Percentiles rank a stretch among this genome's conserved stretches.
These are phyloP conservation scores for Tetropium fuscum DNA, from an alignment of 2,888 invertebrate species.

Conservation along the genomic window DNA sequence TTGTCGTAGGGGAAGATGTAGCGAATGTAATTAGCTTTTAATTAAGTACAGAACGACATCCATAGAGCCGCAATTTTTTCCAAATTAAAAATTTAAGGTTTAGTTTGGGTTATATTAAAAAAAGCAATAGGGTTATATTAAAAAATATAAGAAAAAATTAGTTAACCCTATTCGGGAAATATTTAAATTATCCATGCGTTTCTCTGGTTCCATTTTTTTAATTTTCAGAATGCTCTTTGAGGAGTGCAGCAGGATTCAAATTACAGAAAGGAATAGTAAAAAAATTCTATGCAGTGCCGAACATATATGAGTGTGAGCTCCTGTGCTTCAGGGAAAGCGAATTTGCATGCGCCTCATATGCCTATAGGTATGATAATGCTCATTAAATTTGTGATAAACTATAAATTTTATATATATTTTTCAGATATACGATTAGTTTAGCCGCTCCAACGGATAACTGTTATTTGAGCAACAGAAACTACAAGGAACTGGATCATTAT, in stretches of 20 bases:
- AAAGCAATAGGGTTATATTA: too few species aligned
- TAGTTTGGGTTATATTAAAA: too few species aligned
- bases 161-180: too few species aligned
- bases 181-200: not conserved
- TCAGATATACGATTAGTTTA: constrained; percentile 54
- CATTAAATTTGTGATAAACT: too few species aligned
- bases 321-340: constrained; percentile 79
- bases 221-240: constrained; percentile 78
- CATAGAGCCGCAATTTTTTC: too few species aligned
- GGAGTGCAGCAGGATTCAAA: constrained; percentile 81
- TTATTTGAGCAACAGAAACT: constrained; percentile 78
- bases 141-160: too few species aligned
- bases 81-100: too few species aligned
- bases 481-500: constrained; percentile 78
- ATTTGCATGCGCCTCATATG: constrained; percentile 82
- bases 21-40: too few species aligned
- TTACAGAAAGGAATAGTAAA: constrained; percentile 76
- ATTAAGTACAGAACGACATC: too few species aligned
- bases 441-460: constrained; percentile 79
- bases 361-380: constrained; percentile 74
- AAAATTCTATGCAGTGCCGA: constrained; percentile 74
- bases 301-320: constrained; percentile 81
- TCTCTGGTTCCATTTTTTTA: constrained; percentile 1
- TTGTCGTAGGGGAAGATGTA: too few species aligned
- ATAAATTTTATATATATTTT: too few species aligned